phyloP scores from a whole-genome alignment of 1,140 invertebrate species.

The Anadara kagoshimensis region DNA sequence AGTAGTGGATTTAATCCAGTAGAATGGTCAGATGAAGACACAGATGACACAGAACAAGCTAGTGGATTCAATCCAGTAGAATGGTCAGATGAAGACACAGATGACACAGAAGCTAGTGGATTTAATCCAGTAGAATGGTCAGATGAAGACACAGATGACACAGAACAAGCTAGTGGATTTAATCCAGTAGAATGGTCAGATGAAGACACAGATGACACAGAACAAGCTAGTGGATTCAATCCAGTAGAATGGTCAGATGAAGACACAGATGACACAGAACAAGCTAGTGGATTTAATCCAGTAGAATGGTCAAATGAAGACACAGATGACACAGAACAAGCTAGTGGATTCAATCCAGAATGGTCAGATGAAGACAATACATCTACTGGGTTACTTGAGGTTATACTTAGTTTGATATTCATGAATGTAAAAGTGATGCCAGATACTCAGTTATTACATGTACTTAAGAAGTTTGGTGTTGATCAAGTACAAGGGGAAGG shows the following conservation, averaged over 20 bases:
- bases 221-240: constrained; percentile 54
- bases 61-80: constrained; percentile 20
- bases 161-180: constrained; percentile 1
- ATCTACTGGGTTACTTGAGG: constrained; percentile 64
- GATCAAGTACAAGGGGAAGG: too few species aligned
- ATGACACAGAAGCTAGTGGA: too few species aligned
- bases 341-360: constrained; percentile 26
- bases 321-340: constrained; percentile 46
- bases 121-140: too few species aligned
- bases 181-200: too few species aligned
- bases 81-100: too few species aligned
- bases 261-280: too few species aligned
- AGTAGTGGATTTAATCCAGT: background rate
- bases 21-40: too few species aligned
- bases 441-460: constrained; percentile 67
- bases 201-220: background rate
- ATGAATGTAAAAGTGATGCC: constrained; percentile 69
- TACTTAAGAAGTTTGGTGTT: too few species aligned
- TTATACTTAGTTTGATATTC: constrained; percentile 67
- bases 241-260: too few species aligned
- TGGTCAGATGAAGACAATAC: constrained; percentile 64
- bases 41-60: constrained; percentile 48
- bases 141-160: too few species aligned
- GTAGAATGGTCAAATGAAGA: constrained; percentile 5
- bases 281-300: constrained; percentile 45